phyloP scores from a whole-genome alignment of 2,113 vertebrate species.

The Ameiurus melas region DNA sequence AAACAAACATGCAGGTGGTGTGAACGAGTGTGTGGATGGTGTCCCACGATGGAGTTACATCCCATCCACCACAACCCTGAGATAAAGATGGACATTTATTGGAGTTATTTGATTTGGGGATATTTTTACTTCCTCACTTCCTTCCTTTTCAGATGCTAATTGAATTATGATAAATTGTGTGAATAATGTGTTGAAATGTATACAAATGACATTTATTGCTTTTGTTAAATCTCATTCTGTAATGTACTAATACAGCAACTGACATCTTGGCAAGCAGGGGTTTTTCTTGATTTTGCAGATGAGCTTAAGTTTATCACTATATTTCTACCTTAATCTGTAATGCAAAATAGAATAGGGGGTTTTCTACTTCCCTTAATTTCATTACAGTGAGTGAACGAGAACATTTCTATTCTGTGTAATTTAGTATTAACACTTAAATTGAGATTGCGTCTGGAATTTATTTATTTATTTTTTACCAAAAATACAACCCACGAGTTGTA shows the following conservation, averaged over 20 bases:
- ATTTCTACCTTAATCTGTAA: background rate
- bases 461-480: too few relatives aligned
- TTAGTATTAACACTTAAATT: background rate
- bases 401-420: background rate
- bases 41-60: background rate
- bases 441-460: background rate
- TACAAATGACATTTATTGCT: background rate
- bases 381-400: background rate
- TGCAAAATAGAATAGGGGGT: background rate
- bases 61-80: background rate
- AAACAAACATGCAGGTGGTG: background rate
- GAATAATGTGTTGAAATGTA: background rate
- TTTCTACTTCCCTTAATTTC: background rate
- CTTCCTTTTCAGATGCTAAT: background rate
- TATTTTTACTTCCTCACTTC: background rate
- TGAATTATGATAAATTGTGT: background rate
- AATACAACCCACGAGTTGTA: background rate
- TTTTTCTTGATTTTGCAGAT: background rate
- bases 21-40: background rate
- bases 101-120: background rate
- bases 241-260: background rate
- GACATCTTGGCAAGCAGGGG: background rate
- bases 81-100: background rate
- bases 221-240: background rate
- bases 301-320: background rate